Percentiles rank a stretch among this genome's conserved stretches.
Conservation (phyloP, 1,140 invertebrate genomes). For the Chymomyza costata region DNA sequence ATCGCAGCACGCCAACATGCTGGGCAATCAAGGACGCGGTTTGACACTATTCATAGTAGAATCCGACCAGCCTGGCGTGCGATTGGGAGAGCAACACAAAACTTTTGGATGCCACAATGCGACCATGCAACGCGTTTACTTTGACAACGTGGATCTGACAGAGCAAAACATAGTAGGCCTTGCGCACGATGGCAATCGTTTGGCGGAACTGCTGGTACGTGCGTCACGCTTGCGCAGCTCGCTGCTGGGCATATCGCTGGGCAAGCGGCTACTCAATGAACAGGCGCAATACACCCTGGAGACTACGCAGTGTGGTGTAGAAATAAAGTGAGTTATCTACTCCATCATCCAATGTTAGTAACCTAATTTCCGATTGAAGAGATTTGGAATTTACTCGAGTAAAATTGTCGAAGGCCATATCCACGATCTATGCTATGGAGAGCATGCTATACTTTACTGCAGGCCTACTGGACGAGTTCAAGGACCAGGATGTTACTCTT, state of each 20-base stretch:
- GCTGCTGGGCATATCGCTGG: constrained; percentile 36
- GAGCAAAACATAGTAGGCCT: constrained; percentile 52
- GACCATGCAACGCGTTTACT: constrained; percentile 67
- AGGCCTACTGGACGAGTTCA: constrained; percentile 81
- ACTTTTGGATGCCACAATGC: constrained; percentile 81
- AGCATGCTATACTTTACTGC: constrained; percentile 86
- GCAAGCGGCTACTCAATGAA: constrained; percentile 53
- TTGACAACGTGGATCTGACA: constrained; percentile 76
- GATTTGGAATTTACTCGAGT: constrained; percentile 79
- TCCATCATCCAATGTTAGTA: constrained; percentile 60
- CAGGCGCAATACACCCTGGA: constrained; percentile 68
- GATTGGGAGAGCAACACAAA: constrained; percentile 79
- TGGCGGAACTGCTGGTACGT: constrained; percentile 45
- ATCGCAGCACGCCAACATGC: constrained; percentile 48
- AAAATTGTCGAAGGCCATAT: constrained; percentile 78
- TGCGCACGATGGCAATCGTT: constrained; percentile 48
- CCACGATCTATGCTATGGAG: constrained; percentile 82
- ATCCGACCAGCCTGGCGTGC: constrained; percentile 81
- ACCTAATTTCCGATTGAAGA: constrained; percentile 58
- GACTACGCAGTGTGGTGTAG: constrained; percentile 79
- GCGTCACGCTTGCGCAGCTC: constrained; percentile 40
- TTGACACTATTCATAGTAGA: constrained; percentile 88
- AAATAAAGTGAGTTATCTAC: constrained; percentile 45
- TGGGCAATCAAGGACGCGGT: constrained; percentile 50
- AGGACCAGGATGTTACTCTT: constrained; percentile 82